These are phyloP conservation scores for Himalopsyche tibetana DNA, from an alignment of 2,888 invertebrate species.

Conservation along the genomic window DNA sequence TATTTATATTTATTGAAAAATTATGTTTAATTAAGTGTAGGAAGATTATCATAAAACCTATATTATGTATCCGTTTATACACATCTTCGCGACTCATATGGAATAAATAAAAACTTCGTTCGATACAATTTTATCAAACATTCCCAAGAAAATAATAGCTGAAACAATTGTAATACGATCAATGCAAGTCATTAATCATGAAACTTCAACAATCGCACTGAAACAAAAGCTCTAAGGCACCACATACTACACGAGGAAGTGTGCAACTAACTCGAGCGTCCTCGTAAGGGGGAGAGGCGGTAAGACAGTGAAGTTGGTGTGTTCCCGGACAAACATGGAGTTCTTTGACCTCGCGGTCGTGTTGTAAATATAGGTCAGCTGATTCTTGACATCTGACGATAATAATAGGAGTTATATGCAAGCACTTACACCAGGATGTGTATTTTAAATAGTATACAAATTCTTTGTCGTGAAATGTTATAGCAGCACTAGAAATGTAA, in stretches of 20 bases:
- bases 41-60: no score
- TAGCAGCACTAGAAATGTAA: no score
- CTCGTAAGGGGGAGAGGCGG: background rate
- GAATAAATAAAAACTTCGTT: no score
- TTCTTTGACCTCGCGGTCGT: constrained; percentile 1
- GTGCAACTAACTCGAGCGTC: background rate
- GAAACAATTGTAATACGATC: background rate
- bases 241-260: background rate
- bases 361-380: constrained; percentile 19
- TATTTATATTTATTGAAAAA: no score
- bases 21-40: no score
- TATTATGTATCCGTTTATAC: no score
- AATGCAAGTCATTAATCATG: constrained; percentile 18
- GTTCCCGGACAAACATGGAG: background rate
- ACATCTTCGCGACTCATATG: no score
- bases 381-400: constrained; percentile 14
- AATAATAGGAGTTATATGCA: background rate
- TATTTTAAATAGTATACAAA: no score
- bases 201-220: background rate
- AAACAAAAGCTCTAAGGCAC: background rate
- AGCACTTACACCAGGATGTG: no score
- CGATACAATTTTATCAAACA: no score
- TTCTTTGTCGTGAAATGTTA: no score
- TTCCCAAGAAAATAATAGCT: background rate
- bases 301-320: background rate